Base-by-base conservation (phyloP, 2,888 invertebrate species). In the Mactromeris polynyma region DNA sequence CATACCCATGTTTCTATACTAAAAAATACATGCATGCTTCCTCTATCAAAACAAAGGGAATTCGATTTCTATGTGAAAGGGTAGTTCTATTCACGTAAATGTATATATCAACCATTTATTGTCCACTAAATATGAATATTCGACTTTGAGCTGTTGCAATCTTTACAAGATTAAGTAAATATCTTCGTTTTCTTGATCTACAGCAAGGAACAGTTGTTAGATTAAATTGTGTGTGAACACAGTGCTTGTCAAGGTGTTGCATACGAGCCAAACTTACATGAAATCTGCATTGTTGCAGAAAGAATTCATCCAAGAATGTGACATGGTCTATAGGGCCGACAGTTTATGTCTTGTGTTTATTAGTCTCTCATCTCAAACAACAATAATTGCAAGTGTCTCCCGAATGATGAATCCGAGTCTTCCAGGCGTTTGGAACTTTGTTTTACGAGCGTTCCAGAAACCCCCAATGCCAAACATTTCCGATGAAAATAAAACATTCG, bases 271-370 rank as follows among this genome's bases (percentile, higher is more conserved):
- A 73, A 73, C 33, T 33, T 33, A 33, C 73, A 36, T 17, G 73
- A 73, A 33, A 73, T 14, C 19, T 73, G 73, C 69, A 73, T 11
- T 7, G 26, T 64, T 26, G 31, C 73, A 36, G 33, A 73, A 33
- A 9, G 33, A 33, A 73, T 36, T 73, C 73, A 73, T 36, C 73
- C 73, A 73, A 73, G 33, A 33, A 73, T 36, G 73, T 73, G 73
- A 73, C 73, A 73, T 73, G 33, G 33, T 36, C 17, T 73, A 36
- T 33, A 33, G 19, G 33, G 26, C 73, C 73, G 36, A 73, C 31
- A 73, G 33, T 26, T 73, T 36, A 73, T 73, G 33, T 33, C 14
- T 33, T 33, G 14, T 33, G 36, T 73, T 73, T 31, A 73, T 73
- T 33, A 36, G 26, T 36, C 36, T 33, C 73, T 58, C 36, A 73